Evolutionary conservation across 2,888 invertebrate genomes (phyloP).

Genomic region (Bimastos eiseni): DNA sequence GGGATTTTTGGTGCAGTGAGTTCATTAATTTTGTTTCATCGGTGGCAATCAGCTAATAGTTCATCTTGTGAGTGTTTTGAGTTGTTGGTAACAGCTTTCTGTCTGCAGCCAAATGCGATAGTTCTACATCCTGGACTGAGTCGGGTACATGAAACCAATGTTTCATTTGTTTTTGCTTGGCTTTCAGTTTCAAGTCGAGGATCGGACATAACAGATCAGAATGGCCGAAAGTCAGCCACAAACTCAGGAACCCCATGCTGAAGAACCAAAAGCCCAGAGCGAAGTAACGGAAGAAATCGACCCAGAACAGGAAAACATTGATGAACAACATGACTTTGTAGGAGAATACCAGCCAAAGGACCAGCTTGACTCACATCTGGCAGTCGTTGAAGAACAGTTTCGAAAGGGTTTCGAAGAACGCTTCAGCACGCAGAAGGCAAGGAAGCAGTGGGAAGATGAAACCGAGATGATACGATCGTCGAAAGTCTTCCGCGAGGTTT

Average conservation of each 20-base stretch:
- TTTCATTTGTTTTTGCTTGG: not conserved
- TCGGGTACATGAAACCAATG: no score
- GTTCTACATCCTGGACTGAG: no score
- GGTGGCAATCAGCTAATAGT: no score
- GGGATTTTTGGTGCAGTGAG: no score
- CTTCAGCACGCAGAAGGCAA: not conserved
- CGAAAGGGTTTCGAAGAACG: conserved; percentile 32
- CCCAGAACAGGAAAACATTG: not conserved
- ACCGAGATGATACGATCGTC: conserved; percentile 29
- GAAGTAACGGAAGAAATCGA: not conserved
- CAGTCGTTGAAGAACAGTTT: conserved; percentile 33
- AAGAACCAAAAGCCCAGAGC: conserved; percentile 30
- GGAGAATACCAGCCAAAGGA: not conserved
- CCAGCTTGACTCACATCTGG: conserved; percentile 27
- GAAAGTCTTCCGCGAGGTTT: conserved; percentile 35
- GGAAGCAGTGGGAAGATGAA: conserved; percentile 29
- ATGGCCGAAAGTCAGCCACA: conserved; percentile 14
- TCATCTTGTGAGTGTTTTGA: no score
- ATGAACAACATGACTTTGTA: not conserved
- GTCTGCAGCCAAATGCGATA: no score
- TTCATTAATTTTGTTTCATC: no score
- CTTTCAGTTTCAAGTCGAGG: not conserved
- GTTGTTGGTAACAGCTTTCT: no score
- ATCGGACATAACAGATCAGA: not conserved
- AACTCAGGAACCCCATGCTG: not conserved